phyloP scores from a whole-genome alignment of 2,797 vertebrate genomes.

The Melanogrammus aeglefinus region DNA sequence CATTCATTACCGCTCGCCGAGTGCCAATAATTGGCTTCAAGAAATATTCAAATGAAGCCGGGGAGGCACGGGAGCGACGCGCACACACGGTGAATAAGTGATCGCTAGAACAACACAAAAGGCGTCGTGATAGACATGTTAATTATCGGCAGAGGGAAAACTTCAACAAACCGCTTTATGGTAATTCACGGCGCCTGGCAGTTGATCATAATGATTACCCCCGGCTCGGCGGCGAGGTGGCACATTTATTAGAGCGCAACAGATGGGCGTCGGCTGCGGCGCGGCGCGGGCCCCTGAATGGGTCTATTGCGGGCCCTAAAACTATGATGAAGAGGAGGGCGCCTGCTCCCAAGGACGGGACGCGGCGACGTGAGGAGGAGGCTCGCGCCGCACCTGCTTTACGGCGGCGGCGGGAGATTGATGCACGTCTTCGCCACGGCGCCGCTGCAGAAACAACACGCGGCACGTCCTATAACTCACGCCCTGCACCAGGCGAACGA shows the following conservation, averaged over 20 bases:
- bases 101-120: conserved; percentile 44
- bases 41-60: conserved; percentile 36
- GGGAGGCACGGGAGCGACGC: conserved; percentile 27
- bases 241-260: conserved; percentile 98
- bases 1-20: not conserved
- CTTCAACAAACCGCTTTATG: conserved; percentile 81
- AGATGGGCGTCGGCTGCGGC: conserved; percentile 97
- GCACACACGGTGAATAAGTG: conserved; percentile 42
- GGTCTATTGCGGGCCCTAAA: conserved; percentile 98
- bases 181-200: conserved; percentile 93
- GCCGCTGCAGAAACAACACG: conserved; percentile 81
- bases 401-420: conserved; percentile 78
- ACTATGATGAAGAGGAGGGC: conserved; percentile 94
- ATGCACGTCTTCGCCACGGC: conserved; percentile 81
- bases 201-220: conserved; percentile 99
- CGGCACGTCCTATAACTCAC: conserved; percentile 86
- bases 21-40: conserved; percentile 3
- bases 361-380: conserved; percentile 47
- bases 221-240: conserved; percentile 90
- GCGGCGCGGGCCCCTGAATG: conserved; percentile 89
- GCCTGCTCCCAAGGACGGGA: conserved; percentile 82
- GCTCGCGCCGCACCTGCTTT: conserved; percentile 77
- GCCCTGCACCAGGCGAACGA: conserved; percentile 67
- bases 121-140: conserved; percentile 62
- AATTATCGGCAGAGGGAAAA: conserved; percentile 65